Evolutionary conservation across 2,888 invertebrate species (phyloP).

Genomic region (Synanthedon vespiformis): DNA sequence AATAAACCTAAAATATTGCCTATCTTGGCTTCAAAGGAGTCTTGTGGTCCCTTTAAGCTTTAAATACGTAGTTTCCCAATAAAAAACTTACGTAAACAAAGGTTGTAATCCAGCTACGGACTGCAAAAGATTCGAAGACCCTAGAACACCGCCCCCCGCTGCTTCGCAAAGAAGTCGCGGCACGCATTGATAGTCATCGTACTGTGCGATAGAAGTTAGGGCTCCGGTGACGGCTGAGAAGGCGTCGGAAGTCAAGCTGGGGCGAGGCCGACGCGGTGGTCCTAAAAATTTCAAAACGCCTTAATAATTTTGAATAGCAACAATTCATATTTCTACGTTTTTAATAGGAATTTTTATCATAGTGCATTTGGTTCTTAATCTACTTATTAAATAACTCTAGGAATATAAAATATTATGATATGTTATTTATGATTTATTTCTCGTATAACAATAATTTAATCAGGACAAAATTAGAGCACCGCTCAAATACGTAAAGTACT

Average conservation of each 20-base stretch:
- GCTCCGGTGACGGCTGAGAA: constrained; percentile 45
- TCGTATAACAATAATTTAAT: no score
- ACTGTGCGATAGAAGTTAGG: constrained; percentile 59
- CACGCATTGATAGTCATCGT: constrained; percentile 85
- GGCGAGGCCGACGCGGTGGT: constrained; percentile 24
- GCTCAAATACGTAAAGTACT: no score
- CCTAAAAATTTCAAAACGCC: constrained; percentile 16
- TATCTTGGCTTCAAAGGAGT: no score
- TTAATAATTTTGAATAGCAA: constrained; percentile 1
- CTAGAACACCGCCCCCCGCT: constrained; percentile 62
- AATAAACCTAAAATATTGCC: no score
- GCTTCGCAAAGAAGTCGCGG: constrained; percentile 84
- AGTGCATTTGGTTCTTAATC: background rate
- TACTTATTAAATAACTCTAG: no score
- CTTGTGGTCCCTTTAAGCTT: no score
- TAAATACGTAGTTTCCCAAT: no score
- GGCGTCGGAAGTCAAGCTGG: constrained; percentile 37
- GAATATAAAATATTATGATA: no score
- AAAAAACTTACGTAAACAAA: constrained; percentile 69
- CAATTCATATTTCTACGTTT: no score
- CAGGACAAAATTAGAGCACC: no score
- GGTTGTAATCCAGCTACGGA: constrained; percentile 62
- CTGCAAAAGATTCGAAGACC: constrained; percentile 29
- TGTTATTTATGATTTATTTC: no score
- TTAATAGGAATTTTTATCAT: background rate